phyloP scores from a whole-genome alignment of 2,113 vertebrate genomes.

The Cyanocitta stelleri region DNA sequence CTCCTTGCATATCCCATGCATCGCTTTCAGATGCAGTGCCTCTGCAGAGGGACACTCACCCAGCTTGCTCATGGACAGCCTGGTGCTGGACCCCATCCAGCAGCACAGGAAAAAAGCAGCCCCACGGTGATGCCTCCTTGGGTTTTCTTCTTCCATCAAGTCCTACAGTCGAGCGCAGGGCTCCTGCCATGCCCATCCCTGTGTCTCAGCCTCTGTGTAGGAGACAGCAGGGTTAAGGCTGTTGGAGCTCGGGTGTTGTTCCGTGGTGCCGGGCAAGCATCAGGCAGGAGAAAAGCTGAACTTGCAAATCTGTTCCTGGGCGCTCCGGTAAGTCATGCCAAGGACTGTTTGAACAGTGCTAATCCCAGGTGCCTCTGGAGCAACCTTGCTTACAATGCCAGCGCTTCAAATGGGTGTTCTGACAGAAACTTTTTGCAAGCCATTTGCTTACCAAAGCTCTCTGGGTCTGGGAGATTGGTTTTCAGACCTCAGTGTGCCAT shows the following conservation, averaged over 20 bases:
- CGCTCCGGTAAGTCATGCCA: background rate
- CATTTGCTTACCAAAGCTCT: slow-evolving; percentile 3
- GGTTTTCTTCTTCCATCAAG: background rate
- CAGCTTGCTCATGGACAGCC: background rate
- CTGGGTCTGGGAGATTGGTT: background rate
- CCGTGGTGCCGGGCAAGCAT: accelerated
- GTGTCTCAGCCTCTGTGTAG: background rate
- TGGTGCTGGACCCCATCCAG: background rate
- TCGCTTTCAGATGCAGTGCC: background rate
- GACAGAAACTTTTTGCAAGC: background rate
- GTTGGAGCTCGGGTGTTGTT: background rate
- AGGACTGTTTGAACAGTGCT: slow-evolving; percentile 37
- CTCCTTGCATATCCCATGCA: background rate
- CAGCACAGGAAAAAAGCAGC: background rate
- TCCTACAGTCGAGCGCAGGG: background rate
- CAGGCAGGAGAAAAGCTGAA: slow-evolving; percentile 34
- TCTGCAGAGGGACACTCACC: background rate
- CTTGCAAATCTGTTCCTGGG: slow-evolving; percentile 17
- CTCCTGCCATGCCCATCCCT: background rate
- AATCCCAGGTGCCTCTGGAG: slow-evolving; percentile 30
- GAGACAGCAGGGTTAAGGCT: background rate
- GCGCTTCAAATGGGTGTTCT: background rate
- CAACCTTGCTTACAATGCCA: slow-evolving; percentile 19
- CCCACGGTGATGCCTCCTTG: background rate
- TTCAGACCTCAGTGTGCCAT: background rate